A percentile compares a stretch with the other conserved stretches of the same genome.
Conservation (phyloP, 2,113 vertebrate genomes). For the Lanius ludovicianus region DNA sequence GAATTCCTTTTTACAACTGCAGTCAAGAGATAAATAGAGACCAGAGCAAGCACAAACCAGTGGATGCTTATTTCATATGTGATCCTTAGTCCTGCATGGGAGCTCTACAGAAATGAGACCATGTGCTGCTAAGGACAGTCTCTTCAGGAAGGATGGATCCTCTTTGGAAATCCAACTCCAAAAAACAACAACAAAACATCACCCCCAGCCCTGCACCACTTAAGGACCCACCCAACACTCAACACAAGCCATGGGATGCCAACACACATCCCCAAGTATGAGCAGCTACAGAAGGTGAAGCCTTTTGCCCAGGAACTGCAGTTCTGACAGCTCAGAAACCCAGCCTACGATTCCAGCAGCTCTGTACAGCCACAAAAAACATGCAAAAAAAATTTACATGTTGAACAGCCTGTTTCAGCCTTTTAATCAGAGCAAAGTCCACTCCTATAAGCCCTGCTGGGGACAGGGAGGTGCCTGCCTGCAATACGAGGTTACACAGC, state of each 20-base stretch:
- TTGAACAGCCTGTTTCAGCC: background rate
- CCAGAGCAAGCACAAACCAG: background rate
- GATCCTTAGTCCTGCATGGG: background rate
- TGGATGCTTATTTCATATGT: background rate
- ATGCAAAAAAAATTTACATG: fast-evolving
- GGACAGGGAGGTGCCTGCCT: background rate
- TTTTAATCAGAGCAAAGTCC: background rate
- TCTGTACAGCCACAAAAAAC: background rate
- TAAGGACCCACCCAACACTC: background rate
- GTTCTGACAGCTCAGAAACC: background rate
- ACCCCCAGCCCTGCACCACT: background rate
- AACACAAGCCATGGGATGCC: background rate
- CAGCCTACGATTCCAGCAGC: background rate
- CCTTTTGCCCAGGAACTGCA: background rate
- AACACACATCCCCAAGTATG: fast-evolving
- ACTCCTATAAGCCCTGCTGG: background rate
- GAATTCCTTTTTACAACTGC: background rate
- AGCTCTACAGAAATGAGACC: background rate
- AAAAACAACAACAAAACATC: background rate
- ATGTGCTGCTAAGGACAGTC: background rate
- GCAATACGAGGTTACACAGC: fast-evolving
- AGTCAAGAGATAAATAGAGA: background rate
- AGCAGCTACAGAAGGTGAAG: background rate
- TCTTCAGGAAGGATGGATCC: background rate
- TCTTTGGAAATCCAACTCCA: background rate